Evolutionary conservation across 1,140 invertebrate genomes (phyloP), one percentile per base, ranked within the genome.

Genomic region (Amyelois transitella): DNA sequence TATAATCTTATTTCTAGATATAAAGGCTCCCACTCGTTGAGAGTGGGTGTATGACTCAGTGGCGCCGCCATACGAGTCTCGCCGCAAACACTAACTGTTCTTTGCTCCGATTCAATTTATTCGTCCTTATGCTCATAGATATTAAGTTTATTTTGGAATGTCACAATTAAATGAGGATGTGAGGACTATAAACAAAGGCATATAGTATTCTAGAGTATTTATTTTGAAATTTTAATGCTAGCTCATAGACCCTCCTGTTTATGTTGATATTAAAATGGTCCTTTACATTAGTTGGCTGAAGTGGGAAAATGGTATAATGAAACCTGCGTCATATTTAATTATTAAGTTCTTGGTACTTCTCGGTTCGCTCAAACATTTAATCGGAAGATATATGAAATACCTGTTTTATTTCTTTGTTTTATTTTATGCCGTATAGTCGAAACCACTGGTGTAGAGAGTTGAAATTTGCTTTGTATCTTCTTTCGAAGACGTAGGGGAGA

Each of bases 51-150:
- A 32, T 63, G 53, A 54, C 51, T 43, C 47, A 38, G 12, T 25
- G 62, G 67, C 77, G 75, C 77, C 77, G 76, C 67, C 73, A 73
- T 51, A 60, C 55, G 60, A 57, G 55, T 55, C 62, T 55, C 57
- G 24, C 51, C 56, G 65, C 51, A 61, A 64, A 58, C 60, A 47
- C 55, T 65, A 69, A 69, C 64, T 67, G 58, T 66, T 62, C 62
- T 64, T 70, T 70, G 60, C 62, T 63, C 59, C 59, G 60, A 67
- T 71, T 38, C 17, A 38, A 38, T 38, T 14, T 14, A 12, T 14
- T 14, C 32, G 2, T 14, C 32, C 32, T 38, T 38, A 38, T 38
- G n/a, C 4, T 12, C n/a, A 2, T 38, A 38, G 2, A 3, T 8
- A 14, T 14, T 38, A 38, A 38, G 32, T 38, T 14, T 14, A 38